These are phyloP conservation scores for Microtus oregoni DNA, from an alignment of 2,113 vertebrate genomes.

Conservation along the genomic window DNA sequence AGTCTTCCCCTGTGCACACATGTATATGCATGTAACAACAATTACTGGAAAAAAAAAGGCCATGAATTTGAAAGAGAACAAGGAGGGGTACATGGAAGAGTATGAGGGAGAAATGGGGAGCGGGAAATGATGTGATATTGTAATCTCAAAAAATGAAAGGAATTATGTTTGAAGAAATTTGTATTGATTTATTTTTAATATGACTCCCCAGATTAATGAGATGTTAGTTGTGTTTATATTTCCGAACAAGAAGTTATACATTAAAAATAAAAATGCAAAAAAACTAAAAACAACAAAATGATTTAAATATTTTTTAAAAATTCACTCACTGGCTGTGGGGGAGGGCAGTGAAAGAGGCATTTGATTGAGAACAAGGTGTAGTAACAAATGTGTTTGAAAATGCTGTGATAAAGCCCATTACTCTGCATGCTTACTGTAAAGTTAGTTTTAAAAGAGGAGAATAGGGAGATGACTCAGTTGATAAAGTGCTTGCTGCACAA, in stretches of 20 bases:
- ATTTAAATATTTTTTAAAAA: neutral
- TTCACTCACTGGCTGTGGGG: neutral
- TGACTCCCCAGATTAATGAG: neutral
- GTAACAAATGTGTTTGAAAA: neutral
- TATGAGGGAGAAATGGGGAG: neutral
- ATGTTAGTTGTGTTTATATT: constrained; percentile 31
- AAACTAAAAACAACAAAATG: neutral
- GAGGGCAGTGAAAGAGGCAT: no score
- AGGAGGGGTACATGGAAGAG: neutral
- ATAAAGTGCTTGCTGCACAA: neutral
- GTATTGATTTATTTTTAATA: constrained; percentile 37
- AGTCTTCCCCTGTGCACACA: no score
- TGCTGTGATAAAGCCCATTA: neutral
- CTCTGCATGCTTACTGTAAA: neutral
- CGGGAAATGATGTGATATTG: neutral
- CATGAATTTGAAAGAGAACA: neutral
- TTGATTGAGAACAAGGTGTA: neutral
- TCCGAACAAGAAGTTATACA: neutral
- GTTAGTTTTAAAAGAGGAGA: neutral
- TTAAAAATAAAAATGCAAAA: constrained; percentile 19
- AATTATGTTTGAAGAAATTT: constrained; percentile 15
- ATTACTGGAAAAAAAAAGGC: neutral
- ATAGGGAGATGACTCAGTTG: neutral
- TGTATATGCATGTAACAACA: neutral
- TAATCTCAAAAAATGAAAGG: neutral